Percentiles rank a stretch among this genome's conserved stretches.
phyloP scores from a whole-genome alignment of 2,113 vertebrate genomes.

The Neolamprologus brichardi region DNA sequence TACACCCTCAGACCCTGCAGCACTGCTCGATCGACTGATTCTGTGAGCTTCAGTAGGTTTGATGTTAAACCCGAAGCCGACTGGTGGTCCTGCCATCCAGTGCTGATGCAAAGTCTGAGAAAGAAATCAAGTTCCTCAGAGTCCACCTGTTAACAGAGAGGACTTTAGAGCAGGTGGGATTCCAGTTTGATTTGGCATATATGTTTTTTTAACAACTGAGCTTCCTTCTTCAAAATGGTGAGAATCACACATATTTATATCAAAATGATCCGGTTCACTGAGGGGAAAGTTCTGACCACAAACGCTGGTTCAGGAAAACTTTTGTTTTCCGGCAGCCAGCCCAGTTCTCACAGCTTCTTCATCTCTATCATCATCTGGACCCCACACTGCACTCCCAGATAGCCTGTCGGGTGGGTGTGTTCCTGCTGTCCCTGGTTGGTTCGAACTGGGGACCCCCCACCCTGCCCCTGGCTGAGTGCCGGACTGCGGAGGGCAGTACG shows the following conservation, averaged over 20 bases:
- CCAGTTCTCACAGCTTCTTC: conserved; percentile 52
- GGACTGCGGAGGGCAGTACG: conserved; percentile 70
- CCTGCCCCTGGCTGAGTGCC: conserved; percentile 70
- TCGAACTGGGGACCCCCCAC: conserved; percentile 65
- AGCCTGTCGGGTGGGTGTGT: not conserved
- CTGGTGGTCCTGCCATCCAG: not conserved
- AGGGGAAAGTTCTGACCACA: not conserved
- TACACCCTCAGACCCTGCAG: not conserved
- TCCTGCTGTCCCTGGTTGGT: conserved; percentile 33
- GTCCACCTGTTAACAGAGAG: not conserved
- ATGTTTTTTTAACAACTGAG: not conserved
- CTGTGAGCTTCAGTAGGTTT: conserved; percentile 14
- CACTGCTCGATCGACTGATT: not conserved
- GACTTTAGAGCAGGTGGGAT: not conserved
- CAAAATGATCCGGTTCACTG: not conserved
- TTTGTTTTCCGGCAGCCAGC: not conserved
- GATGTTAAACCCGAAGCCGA: conserved; percentile 60
- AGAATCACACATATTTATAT: not conserved
- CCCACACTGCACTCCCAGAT: conserved; percentile 54
- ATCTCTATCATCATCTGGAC: conserved; percentile 80
- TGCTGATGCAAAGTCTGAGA: conserved; percentile 38
- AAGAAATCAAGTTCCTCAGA: conserved; percentile 17
- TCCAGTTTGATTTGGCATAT: not conserved
- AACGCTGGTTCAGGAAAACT: not conserved
- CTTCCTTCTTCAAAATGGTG: not conserved